Evolutionary conservation across 2,888 invertebrate species (phyloP).

Genomic region (Xylota segnis): DNA sequence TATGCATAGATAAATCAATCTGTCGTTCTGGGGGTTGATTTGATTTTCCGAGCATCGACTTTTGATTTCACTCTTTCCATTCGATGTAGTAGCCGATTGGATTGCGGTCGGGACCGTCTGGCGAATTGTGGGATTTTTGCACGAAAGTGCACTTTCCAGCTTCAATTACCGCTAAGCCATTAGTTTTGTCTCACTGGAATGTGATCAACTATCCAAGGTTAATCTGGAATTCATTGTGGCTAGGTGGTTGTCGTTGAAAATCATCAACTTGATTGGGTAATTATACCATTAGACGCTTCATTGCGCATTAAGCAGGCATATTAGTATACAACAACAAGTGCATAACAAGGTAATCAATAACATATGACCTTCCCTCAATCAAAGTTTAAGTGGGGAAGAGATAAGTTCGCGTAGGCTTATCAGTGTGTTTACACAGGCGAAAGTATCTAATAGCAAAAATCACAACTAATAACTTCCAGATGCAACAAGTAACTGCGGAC

Average conservation of each 20-base stretch:
- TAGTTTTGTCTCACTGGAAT: background rate
- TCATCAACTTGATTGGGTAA: background rate
- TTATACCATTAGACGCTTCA: background rate
- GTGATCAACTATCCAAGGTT: background rate
- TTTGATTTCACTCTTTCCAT: background rate
- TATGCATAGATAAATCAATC: background rate
- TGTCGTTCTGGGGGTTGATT: background rate
- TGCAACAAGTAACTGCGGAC: conserved; percentile 18
- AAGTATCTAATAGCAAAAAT: background rate
- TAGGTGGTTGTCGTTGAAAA: background rate
- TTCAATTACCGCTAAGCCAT: background rate
- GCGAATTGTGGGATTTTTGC: background rate
- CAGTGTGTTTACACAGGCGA: background rate
- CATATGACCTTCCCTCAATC: background rate
- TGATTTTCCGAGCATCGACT: conserved; percentile 11
- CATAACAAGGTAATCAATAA: conserved; percentile 25
- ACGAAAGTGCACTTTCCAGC: background rate
- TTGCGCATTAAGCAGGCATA: background rate
- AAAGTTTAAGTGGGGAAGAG: background rate
- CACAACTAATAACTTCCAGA: background rate
- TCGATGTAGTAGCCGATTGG: background rate
- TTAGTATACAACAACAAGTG: background rate
- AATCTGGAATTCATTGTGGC: conserved; percentile 4
- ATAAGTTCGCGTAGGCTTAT: background rate
- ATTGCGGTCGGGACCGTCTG: background rate